Evolutionary conservation across 2,113 vertebrate species (phyloP).

Genomic region (Chinchilla lanigera): DNA sequence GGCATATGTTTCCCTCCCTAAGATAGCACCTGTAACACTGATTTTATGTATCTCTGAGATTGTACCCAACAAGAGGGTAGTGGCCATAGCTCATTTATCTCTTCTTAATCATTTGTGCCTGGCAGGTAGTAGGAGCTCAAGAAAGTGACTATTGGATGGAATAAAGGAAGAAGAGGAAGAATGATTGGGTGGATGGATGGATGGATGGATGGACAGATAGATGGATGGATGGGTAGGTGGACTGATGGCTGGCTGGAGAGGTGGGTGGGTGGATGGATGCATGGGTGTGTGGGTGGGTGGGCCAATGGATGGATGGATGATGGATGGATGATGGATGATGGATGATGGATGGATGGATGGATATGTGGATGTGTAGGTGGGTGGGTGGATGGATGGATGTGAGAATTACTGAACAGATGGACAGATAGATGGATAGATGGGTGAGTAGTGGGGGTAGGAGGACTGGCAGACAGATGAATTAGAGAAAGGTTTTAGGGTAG

Average conservation of each 20-base stretch:
- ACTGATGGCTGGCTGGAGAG: too few relatives aligned
- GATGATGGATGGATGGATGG: too few relatives aligned
- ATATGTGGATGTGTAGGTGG: background rate
- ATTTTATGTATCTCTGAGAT: background rate
- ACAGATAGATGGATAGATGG: background rate
- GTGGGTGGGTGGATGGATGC: background rate
- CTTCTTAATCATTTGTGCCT: background rate
- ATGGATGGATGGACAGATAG: too few relatives aligned
- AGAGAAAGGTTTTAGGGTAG: background rate
- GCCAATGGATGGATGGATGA: background rate
- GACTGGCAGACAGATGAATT: background rate
- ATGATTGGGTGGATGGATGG: background rate
- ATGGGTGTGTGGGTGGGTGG: background rate
- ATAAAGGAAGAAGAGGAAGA: too few relatives aligned
- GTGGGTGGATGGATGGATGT: background rate
- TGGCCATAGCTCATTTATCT: background rate
- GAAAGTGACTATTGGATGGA: background rate
- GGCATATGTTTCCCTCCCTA: background rate
- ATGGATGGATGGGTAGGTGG: accelerated
- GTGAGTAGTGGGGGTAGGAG: background rate
- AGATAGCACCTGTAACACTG: background rate
- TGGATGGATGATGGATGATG: background rate
- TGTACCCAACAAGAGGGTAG: background rate
- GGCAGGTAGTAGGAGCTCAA: background rate
- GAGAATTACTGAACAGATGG: background rate